Base-by-base conservation (phyloP, 2,888 invertebrate genomes). In the Drymonia ruficornis region DNA sequence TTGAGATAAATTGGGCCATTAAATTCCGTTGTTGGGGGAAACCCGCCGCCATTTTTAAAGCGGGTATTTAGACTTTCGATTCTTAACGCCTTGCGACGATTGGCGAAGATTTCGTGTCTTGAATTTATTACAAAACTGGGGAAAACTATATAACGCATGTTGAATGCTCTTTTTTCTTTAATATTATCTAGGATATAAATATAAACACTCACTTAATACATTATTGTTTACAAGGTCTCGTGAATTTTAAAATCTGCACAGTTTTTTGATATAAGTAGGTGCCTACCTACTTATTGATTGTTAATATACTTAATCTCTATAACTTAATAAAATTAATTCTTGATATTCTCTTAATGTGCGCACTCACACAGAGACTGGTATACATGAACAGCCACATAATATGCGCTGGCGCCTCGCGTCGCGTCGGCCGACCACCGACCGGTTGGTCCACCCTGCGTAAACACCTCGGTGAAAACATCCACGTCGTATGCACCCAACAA, bases 401-500 rank as follows among this genome's bases (percentile, higher is more conserved):
- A 36, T n/a, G 49, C 23, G 23, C n/a, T 11, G 38, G 36, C 38
- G 49, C 49, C 49, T 13, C 48, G 53, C 29, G 46, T 15, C 42
- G 36, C 38, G 50, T 7, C 19, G n/a, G 44, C 34, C 49, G 42
- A 43, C 43, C 52, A 23, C 19, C 40, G 59, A 69, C 70, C 67
- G 67, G 71, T 69, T 61, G 58, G 46, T 42, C 50, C 49, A 51
- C 61, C 61, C 45, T 31, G 15, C 40, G 49, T 13, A 12, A 50
- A 48, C 48, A 53, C 50, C 55, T 53, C 55, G 61, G 64, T 61
- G 60, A 66, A 71, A 72, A 63, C 63, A 55, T 48, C 46, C 51
- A 52, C 54, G 55, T 53, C 54, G 57, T 65, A 59, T 63, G 61
- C 58, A 58, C 19, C 43, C 43, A 19, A 43, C 43, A 43, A 43